These are phyloP conservation scores for Sarcophaga subvicina DNA, from an alignment of 2,888 invertebrate species.

Conservation along the genomic window DNA sequence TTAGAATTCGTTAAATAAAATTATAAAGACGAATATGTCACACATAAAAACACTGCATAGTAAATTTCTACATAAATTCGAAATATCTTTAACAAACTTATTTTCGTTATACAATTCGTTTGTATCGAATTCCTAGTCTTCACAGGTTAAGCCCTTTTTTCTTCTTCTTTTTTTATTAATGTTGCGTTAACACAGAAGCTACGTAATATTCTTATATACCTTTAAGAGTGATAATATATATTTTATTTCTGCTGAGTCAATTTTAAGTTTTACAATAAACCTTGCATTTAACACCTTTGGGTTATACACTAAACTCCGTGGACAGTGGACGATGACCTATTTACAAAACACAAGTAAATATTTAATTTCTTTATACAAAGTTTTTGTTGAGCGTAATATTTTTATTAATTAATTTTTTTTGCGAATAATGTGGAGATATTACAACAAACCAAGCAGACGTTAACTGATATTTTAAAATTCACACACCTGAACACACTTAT, in stretches of 20 bases:
- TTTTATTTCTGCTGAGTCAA: constrained; percentile 29
- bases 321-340: constrained; percentile 58
- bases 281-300: constrained; percentile 34
- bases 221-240: constrained; percentile 11
- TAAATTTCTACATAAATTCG: no score
- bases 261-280: constrained; percentile 11
- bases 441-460: constrained; percentile 31
- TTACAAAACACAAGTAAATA: constrained; percentile 48
- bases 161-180: neutral
- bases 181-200: neutral
- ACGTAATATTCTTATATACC: neutral
- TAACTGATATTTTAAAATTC: constrained; percentile 58
- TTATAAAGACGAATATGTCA: no score
- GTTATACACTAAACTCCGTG: constrained; percentile 6
- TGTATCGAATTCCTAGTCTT: neutral
- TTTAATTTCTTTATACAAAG: constrained; percentile 20
- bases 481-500: constrained; percentile 55
- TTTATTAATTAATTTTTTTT: constrained; percentile 4
- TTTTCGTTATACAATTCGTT: neutral
- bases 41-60: no score
- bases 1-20: no score
- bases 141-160: neutral
- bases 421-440: neutral
- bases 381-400: constrained; percentile 32
- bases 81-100: no score